These are phyloP conservation scores for Helicoverpa armigera DNA, from an alignment of 1,140 invertebrate genomes.

Conservation along the genomic window DNA sequence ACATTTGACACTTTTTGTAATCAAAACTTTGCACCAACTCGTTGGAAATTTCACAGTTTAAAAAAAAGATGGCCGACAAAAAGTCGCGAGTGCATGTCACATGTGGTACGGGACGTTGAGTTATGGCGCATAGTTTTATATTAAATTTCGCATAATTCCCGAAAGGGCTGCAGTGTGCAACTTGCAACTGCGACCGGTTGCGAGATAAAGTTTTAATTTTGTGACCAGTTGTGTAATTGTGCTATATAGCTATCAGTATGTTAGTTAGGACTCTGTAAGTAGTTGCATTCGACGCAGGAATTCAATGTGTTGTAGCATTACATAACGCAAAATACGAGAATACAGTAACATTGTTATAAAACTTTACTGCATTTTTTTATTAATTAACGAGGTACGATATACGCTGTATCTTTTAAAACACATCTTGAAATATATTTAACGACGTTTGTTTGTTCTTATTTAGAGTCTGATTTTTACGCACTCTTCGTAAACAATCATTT, in stretches of 20 bases:
- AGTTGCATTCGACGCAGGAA: no score
- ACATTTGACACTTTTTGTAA: conserved; percentile 45
- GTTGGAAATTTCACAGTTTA: conserved; percentile 33
- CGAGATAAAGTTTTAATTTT: not conserved
- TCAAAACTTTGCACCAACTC: conserved; percentile 32
- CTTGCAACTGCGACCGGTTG: not conserved
- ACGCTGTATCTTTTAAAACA: no score
- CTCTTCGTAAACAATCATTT: no score
- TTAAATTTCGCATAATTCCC: conserved; percentile 55
- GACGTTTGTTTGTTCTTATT: no score
- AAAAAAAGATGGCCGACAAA: conserved; percentile 20
- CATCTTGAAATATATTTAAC: no score
- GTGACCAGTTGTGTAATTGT: not conserved
- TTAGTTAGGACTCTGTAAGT: not conserved
- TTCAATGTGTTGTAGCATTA: no score
- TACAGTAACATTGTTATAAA: no score
- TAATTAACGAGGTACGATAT: no score
- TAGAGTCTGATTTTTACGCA: no score
- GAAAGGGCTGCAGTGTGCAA: not conserved
- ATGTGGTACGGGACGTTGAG: conserved; percentile 48
- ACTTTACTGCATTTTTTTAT: no score
- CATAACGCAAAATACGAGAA: no score
- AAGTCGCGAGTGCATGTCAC: conserved; percentile 41
- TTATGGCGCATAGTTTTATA: conserved; percentile 53
- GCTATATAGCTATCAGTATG: not conserved